Evolutionary conservation across 2,113 vertebrate species (phyloP).

Genomic region (Pygoscelis adeliae): DNA sequence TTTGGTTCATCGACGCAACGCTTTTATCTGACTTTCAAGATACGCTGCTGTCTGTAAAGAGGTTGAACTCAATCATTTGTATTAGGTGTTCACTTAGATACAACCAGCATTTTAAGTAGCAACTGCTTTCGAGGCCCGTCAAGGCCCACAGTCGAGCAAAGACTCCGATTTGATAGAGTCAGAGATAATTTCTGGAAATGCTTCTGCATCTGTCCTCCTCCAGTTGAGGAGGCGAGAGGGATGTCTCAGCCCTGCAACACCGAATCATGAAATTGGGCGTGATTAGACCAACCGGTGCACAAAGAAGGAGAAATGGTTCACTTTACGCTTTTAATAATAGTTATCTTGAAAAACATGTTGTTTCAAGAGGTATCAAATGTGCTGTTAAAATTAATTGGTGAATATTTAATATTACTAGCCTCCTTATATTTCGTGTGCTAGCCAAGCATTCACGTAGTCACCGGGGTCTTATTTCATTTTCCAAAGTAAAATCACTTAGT

Average conservation of each 20-base stretch:
- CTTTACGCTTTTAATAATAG: not conserved
- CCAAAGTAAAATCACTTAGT: not conserved
- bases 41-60: not conserved
- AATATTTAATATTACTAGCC: not conserved
- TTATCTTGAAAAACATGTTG: not conserved
- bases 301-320: not conserved
- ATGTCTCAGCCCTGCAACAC: not conserved
- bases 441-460: not conserved
- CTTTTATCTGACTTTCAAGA: not conserved
- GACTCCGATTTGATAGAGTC: not conserved
- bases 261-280: not conserved
- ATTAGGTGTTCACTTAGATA: not conserved
- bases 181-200: not conserved
- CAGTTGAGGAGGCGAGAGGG: not conserved
- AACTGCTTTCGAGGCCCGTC: not conserved
- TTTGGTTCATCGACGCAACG: not conserved
- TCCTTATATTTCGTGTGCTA: fast-evolving
- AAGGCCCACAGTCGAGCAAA: not conserved
- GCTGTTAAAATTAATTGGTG: not conserved
- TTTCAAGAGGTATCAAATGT: not conserved
- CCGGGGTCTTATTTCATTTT: not conserved
- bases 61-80: not conserved
- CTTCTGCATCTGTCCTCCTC: not conserved
- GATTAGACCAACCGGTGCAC: not conserved
- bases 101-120: not conserved